Percentiles rank a stretch among this genome's conserved stretches.
Conservation (phyloP, 1,140 invertebrate genomes). For the Zaprionus inermis region DNA sequence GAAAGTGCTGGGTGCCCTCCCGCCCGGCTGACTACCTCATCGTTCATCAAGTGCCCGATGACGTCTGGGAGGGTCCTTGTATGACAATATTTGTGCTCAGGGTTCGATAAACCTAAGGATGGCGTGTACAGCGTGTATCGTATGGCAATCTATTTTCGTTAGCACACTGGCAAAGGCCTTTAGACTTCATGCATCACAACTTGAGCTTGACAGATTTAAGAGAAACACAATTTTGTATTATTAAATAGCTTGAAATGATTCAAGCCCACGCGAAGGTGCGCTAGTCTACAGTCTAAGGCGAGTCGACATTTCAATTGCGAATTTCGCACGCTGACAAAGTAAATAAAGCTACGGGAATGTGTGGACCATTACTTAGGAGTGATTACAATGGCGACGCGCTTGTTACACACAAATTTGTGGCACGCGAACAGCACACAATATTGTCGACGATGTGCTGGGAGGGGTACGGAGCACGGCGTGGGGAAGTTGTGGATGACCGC, state of each 20-base stretch:
- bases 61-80: conserved; percentile 19
- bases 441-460: conserved; percentile 9
- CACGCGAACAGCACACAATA: conserved; percentile 49
- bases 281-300: too few relatives aligned
- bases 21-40: not conserved
- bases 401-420: conserved; percentile 38
- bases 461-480: not conserved
- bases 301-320: conserved; percentile 32
- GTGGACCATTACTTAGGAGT: conserved; percentile 30
- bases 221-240: not conserved
- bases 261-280: not conserved
- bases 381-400: conserved; percentile 30
- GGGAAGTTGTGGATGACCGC: conserved; percentile 41
- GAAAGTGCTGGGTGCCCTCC: not conserved
- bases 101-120: conserved; percentile 11
- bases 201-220: not conserved
- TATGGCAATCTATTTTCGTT: not conserved
- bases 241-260: not conserved
- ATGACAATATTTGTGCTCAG: not conserved
- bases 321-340: conserved; percentile 24
- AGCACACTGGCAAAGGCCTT: not conserved
- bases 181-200: not conserved
- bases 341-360: conserved; percentile 26
- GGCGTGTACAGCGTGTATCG: not conserved
- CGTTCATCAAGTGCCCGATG: conserved; percentile 26